A percentile compares a stretch with the other conserved stretches of the same genome.
Conservation (phyloP, 1,140 invertebrate genomes). For the Brachionus paranguensis region DNA sequence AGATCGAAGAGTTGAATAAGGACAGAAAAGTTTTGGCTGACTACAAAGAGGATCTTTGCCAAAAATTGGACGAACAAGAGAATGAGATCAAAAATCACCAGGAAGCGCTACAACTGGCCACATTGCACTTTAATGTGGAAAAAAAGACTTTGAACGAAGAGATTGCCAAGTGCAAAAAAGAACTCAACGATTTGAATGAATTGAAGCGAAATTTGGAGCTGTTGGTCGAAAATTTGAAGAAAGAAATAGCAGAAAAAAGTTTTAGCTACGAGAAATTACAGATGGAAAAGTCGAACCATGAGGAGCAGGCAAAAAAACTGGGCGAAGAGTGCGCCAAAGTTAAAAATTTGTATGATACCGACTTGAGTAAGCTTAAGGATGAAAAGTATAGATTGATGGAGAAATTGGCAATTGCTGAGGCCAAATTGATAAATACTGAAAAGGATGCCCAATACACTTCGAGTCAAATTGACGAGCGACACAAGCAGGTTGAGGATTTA, state of each 20-base stretch:
- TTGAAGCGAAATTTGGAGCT: slow-evolving; percentile 18
- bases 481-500: slow-evolving; percentile 30
- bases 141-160: slow-evolving; percentile 26
- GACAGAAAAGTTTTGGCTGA: slow-evolving; percentile 24
- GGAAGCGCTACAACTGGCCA: not conserved
- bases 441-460: not conserved
- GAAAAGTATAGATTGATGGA: slow-evolving; percentile 15
- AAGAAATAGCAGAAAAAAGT: not conserved
- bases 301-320: not conserved
- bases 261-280: slow-evolving; percentile 1
- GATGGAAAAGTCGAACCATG: not conserved
- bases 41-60: slow-evolving; percentile 1
- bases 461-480: slow-evolving; percentile 11
- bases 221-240: not conserved
- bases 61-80: slow-evolving; percentile 5
- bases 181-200: slow-evolving; percentile 29
- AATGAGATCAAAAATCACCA: not conserved
- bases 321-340: not conserved
- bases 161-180: not conserved
- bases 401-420: not conserved
- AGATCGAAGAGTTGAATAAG: slow-evolving; percentile 34
- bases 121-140: slow-evolving; percentile 28
- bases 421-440: not conserved
- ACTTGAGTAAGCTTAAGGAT: not conserved
- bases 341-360: not conserved